Evolutionary conservation across 1,140 invertebrate genomes (phyloP), one percentile per base, ranked within the genome.

Genomic region (Papilio aristodemus): DNA sequence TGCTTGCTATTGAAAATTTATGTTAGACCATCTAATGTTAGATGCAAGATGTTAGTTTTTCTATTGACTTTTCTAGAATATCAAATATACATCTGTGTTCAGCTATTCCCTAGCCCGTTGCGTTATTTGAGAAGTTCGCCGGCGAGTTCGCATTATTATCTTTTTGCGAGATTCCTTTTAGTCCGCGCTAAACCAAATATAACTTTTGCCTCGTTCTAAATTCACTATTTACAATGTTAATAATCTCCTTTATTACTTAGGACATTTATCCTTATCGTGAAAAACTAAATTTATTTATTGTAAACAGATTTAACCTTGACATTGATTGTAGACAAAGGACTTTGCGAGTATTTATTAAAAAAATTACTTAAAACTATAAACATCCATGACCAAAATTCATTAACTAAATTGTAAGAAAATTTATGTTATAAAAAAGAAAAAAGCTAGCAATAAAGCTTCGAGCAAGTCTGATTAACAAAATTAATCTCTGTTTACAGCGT

Each of bases 391-490:
- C 27, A 27, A 11, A 27, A 58, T 58, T 22, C 8, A 63, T 63
- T 39, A 22, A 63, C 22, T 43, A 39, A 63, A 63, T 41, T 63
- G 11, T 27, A 63, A 63, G 14, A 27, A 13, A 25, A 63, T 27
- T 0, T 43, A 13, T 63, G 38, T 4, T 63, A 14, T 6, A 43
- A 27, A 6, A 13, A 41, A 39, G 38, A 32, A 60, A 60, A 62
- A 63, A 41, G 19, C 38, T 63, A n/a, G 13, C 17, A 63, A 69
- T 69, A 70, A 71, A 74, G 60, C 46, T 63, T 57, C 63, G 46
- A 74, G 39, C 41, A 43, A 32, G 58, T 32, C 63, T 68, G 69
- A 71, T 74, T 74, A 74, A 74, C 62, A 62, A 74, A 71, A 71
- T 41, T 74, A 74, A 71, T 71, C 68, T 70, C 68, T 69, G 54